These are phyloP conservation scores for Pardosa pseudoannulata DNA, from an alignment of 2,888 invertebrate genomes.

Conservation along the genomic window DNA sequence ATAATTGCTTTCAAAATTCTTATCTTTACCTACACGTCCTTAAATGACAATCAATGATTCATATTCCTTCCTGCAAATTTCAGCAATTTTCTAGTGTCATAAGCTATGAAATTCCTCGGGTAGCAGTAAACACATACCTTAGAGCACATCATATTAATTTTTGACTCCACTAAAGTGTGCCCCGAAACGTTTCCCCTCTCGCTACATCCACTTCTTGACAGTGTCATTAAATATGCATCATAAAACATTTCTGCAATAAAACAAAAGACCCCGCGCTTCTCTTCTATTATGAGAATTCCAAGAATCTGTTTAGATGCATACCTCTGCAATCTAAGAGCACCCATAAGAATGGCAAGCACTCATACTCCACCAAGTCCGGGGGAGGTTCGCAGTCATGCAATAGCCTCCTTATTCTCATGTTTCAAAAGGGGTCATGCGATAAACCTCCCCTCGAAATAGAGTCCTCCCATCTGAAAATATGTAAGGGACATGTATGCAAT, in stretches of 20 bases:
- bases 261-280: slow-evolving; percentile 16
- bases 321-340: background rate
- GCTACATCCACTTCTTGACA: background rate
- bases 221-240: slow-evolving; percentile 30
- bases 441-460: slow-evolving; percentile 20
- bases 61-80: no score
- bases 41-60: no score
- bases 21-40: no score
- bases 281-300: background rate
- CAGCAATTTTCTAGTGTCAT: no score
- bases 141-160: no score
- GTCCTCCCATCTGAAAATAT: slow-evolving; percentile 12
- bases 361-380: slow-evolving; percentile 31
- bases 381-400: slow-evolving; percentile 31
- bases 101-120: no score
- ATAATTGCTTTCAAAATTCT: no score
- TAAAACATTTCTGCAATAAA: slow-evolving; percentile 38
- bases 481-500: background rate
- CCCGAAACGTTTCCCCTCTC: background rate
- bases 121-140: no score
- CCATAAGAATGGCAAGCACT: slow-evolving; percentile 25
- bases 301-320: background rate
- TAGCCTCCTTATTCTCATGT: slow-evolving; percentile 37
- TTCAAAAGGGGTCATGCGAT: slow-evolving; percentile 47
- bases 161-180: no score